Evolutionary conservation across 2,888 invertebrate species (phyloP).

Genomic region (Cephus pulcher): DNA sequence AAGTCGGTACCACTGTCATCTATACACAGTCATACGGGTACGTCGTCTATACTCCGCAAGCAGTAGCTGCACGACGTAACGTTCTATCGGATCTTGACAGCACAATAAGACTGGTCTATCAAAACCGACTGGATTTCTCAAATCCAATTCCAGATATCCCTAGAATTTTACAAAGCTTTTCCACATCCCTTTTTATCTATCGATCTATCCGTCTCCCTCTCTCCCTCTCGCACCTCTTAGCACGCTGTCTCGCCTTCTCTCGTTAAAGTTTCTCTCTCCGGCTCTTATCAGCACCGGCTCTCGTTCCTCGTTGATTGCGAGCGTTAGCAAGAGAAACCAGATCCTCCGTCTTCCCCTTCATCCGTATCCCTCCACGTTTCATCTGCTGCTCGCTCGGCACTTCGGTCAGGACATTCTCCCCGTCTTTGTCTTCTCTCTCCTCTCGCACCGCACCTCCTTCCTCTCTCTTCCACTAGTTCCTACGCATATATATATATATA

Average conservation of each 20-base stretch:
- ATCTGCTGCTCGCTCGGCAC: not conserved
- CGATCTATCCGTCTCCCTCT: not conserved
- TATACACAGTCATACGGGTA: not conserved
- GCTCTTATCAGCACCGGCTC: not conserved
- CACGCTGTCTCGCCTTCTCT: constrained; percentile 11
- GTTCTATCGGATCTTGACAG: not conserved
- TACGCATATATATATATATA: not conserved
- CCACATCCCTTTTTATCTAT: not conserved
- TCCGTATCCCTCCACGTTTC: constrained; percentile 14
- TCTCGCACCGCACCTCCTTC: constrained; percentile 17
- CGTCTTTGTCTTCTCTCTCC: constrained; percentile 22
- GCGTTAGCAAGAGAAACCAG: not conserved
- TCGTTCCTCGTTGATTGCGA: not conserved
- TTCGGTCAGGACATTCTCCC: not conserved
- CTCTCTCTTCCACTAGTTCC: not conserved
- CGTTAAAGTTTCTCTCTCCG: not conserved
- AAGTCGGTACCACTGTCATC: not conserved
- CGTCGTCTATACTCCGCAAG: not conserved
- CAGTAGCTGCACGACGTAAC: not conserved
- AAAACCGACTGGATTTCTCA: not conserved
- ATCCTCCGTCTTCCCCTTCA: not conserved
- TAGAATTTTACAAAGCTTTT: not conserved
- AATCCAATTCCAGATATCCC: not conserved
- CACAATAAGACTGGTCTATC: not conserved
- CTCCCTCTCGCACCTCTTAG: constrained; percentile 23